These are phyloP conservation scores for Phyllostomus discolor DNA, from an alignment of 2,113 vertebrate genomes.

Conservation along the genomic window DNA sequence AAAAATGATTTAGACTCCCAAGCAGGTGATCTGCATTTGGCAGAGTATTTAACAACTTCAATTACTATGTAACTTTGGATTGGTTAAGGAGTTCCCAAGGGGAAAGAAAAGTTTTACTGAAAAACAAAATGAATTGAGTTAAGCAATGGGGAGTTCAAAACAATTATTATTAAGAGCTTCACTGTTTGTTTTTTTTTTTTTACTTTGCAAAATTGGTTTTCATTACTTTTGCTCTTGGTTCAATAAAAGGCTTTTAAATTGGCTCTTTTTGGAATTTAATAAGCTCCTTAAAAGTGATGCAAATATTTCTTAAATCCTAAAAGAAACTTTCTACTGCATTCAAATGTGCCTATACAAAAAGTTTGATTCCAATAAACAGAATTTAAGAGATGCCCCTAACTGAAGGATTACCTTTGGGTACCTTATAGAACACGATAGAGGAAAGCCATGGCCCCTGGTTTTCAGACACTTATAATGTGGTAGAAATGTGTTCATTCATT, in stretches of 20 bases:
- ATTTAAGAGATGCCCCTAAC: background rate
- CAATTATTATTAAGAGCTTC: conserved; percentile 66
- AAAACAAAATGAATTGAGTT: conserved; percentile 58
- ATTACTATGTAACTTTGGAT: conserved; percentile 53
- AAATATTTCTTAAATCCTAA: conserved; percentile 51
- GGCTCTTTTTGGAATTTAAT: conserved; percentile 62
- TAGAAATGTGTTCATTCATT: conserved; percentile 13
- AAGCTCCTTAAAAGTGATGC: conserved; percentile 61
- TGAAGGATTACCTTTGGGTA: background rate
- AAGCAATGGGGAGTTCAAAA: conserved; percentile 66
- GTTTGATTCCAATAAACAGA: background rate
- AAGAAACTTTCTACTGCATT: conserved; percentile 17
- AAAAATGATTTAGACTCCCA: conserved; percentile 48
- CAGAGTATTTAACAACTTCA: conserved; percentile 54
- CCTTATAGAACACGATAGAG: background rate
- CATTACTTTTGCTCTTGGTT: conserved; percentile 61
- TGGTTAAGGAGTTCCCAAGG: conserved; percentile 46
- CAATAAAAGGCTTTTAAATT: conserved; percentile 60
- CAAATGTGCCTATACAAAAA: conserved; percentile 18
- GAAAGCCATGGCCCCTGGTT: background rate
- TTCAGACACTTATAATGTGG: background rate
- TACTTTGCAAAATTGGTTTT: conserved; percentile 65
- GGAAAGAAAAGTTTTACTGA: conserved; percentile 60
- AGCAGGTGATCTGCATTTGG: conserved; percentile 49
- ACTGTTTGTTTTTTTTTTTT: conserved; percentile 26